phyloP scores from a whole-genome alignment of 2,113 vertebrate species.

The Corythoichthys haematopterus region DNA sequence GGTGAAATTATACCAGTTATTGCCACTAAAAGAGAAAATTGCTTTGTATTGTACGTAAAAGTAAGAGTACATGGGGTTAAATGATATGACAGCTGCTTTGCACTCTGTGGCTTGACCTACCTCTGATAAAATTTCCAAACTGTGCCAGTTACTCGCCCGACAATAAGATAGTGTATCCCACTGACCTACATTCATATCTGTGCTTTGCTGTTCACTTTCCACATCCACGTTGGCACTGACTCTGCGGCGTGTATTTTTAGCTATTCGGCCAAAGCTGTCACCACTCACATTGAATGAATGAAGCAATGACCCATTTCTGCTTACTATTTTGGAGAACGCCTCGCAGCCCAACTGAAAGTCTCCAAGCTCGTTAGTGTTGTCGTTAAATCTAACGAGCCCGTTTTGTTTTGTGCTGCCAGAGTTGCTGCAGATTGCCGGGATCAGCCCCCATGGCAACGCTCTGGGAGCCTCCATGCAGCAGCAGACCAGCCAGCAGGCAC shows the following conservation, averaged over 20 bases:
- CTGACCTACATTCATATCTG: conserved; percentile 52
- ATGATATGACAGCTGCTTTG: background rate
- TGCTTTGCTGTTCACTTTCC: conserved; percentile 18
- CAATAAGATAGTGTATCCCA: conserved; percentile 21
- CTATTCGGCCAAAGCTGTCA: conserved; percentile 12
- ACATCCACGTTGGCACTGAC: conserved; percentile 23
- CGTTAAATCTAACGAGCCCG: background rate
- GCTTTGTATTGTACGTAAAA: background rate
- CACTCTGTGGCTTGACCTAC: conserved; percentile 1
- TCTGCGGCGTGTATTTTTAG: conserved; percentile 33
- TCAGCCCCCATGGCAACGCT: conserved; percentile 92
- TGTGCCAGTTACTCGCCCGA: conserved; percentile 4
- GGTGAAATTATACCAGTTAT: too few relatives aligned
- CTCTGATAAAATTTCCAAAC: background rate
- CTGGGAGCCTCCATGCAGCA: conserved; percentile 94
- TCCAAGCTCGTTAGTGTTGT: background rate
- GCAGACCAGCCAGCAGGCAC: conserved; percentile 86
- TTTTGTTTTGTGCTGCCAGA: conserved; percentile 67
- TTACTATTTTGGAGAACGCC: background rate
- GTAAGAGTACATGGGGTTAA: background rate
- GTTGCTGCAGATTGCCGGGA: conserved; percentile 95
- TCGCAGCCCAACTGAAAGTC: background rate
- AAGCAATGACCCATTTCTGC: conserved; percentile 10
- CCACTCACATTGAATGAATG: background rate
- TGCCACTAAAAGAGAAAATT: background rate